Conservation (phyloP, 2,797 vertebrate species). For the Centroberyx gerrardi region DNA sequence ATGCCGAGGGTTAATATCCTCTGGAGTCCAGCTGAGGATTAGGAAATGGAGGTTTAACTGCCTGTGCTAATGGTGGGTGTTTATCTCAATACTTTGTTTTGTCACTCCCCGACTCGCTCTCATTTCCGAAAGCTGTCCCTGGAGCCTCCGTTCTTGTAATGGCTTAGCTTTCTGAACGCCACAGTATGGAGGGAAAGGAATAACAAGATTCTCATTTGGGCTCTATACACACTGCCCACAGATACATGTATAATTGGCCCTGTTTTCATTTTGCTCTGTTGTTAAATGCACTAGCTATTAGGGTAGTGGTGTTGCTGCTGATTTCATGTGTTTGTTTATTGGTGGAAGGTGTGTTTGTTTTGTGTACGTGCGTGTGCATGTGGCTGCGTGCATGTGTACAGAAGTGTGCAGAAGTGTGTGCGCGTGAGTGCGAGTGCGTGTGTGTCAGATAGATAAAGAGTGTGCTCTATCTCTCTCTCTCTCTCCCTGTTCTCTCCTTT, state of each 20-base stretch:
- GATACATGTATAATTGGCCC: slow-evolving; percentile 83
- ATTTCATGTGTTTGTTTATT: slow-evolving; percentile 81
- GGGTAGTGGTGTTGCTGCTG: slow-evolving; percentile 64
- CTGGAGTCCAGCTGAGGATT: slow-evolving; percentile 87
- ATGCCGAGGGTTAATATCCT: slow-evolving; percentile 84
- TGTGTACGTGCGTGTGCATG: slow-evolving; percentile 45
- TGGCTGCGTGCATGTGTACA: slow-evolving; percentile 51
- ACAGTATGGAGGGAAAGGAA: slow-evolving; percentile 81
- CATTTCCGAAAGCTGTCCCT: slow-evolving; percentile 90
- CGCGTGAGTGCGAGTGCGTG: slow-evolving; percentile 39
- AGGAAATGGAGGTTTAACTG: slow-evolving; percentile 90
- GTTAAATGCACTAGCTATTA: slow-evolving; percentile 82
- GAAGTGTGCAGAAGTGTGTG: background rate
- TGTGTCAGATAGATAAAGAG: slow-evolving; percentile 81
- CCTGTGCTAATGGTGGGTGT: slow-evolving; percentile 89
- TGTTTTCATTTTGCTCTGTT: slow-evolving; percentile 75
- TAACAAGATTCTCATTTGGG: slow-evolving; percentile 88
- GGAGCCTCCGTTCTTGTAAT: slow-evolving; percentile 87
- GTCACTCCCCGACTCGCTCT: slow-evolving; percentile 88
- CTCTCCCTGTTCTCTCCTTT: slow-evolving; percentile 65
- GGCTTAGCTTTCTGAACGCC: slow-evolving; percentile 84
- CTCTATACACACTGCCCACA: slow-evolving; percentile 84
- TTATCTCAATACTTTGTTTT: slow-evolving; percentile 92
- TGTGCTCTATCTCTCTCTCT: slow-evolving; percentile 69
- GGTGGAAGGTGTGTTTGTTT: slow-evolving; percentile 75